phyloP scores from a whole-genome alignment of 53 echinoderm and acorn worm species.

The Patiria pectinifera region DNA sequence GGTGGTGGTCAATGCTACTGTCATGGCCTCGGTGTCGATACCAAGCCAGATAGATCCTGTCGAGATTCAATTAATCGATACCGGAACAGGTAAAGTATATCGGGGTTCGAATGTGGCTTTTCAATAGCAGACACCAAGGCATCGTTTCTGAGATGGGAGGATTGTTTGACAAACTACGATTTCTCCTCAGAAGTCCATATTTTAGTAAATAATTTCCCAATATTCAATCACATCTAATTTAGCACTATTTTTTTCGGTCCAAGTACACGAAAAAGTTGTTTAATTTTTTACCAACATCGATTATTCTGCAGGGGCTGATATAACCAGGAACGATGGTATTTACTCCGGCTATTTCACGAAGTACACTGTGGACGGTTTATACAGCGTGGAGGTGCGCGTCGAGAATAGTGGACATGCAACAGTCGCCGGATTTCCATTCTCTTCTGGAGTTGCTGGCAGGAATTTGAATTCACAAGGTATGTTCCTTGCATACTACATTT shows the following conservation, averaged over 20 bases:
- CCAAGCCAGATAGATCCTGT: background rate
- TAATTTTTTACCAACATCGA: too few relatives aligned
- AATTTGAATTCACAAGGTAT: background rate
- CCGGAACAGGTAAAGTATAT: slow-evolving; percentile 58
- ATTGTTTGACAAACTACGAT: background rate
- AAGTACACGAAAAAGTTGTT: too few relatives aligned
- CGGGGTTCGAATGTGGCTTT: background rate
- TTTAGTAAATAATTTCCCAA: too few relatives aligned
- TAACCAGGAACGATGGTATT: slow-evolving; percentile 72
- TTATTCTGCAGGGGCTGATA: slow-evolving; percentile 65
- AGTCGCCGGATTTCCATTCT: slow-evolving; percentile 8
- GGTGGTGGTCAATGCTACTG: slow-evolving; percentile 33
- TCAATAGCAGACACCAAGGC: background rate
- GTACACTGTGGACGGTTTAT: slow-evolving; percentile 63
- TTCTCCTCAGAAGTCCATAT: too few relatives aligned
- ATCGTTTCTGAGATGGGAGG: background rate
- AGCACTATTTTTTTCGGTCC: too few relatives aligned
- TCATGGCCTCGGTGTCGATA: slow-evolving; percentile 26
- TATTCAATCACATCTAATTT: too few relatives aligned
- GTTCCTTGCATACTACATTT: background rate
- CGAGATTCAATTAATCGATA: slow-evolving; percentile 52
- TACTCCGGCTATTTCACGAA: slow-evolving; percentile 68
- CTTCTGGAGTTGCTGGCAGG: background rate
- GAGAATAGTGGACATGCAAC: slow-evolving; percentile 63
- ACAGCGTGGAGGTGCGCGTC: slow-evolving; percentile 44